Evolutionary conservation across 2,888 invertebrate species (phyloP).

Genomic region (Dusona sp.): DNA sequence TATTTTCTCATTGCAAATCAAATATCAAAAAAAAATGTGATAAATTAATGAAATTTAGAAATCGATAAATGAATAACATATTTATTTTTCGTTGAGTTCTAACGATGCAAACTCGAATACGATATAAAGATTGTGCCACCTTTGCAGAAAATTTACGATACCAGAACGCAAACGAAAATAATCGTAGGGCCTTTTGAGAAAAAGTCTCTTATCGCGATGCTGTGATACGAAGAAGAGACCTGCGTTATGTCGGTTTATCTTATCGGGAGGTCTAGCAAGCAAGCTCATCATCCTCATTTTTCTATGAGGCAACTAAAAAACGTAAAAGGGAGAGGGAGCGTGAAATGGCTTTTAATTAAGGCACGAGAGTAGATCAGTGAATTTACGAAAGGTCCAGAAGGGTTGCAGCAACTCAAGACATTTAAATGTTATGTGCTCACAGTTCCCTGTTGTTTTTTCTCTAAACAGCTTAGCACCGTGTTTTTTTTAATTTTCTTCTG

Average conservation of each 20-base stretch:
- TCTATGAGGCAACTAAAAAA: not conserved
- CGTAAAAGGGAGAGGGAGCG: not conserved
- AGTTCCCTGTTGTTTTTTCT: constrained; percentile 23
- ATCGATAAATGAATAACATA: not conserved
- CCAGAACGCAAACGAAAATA: constrained; percentile 1
- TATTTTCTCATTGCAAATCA: no score
- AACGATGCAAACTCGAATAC: not conserved
- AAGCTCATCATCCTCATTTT: constrained; percentile 15
- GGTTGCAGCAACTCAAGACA: constrained; percentile 17
- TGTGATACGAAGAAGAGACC: constrained; percentile 16
- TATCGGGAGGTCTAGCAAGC: constrained; percentile 8
- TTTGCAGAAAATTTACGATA: not conserved
- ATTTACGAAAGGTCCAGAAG: constrained; percentile 31
- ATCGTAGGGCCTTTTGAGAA: not conserved
- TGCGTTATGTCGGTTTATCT: constrained; percentile 23
- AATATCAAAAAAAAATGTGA: not conserved
- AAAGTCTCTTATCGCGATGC: constrained; percentile 18
- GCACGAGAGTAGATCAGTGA: not conserved
- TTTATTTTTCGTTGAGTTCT: not conserved
- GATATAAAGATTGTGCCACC: not conserved
- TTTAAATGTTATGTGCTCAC: constrained; percentile 13
- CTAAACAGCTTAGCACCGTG: constrained; percentile 3
- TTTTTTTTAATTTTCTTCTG: constrained; percentile 22
- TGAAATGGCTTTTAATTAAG: constrained; percentile 69
- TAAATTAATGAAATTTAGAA: not conserved